phyloP scores from a whole-genome alignment of 2,113 vertebrate genomes.

The Hypanus sabinus region DNA sequence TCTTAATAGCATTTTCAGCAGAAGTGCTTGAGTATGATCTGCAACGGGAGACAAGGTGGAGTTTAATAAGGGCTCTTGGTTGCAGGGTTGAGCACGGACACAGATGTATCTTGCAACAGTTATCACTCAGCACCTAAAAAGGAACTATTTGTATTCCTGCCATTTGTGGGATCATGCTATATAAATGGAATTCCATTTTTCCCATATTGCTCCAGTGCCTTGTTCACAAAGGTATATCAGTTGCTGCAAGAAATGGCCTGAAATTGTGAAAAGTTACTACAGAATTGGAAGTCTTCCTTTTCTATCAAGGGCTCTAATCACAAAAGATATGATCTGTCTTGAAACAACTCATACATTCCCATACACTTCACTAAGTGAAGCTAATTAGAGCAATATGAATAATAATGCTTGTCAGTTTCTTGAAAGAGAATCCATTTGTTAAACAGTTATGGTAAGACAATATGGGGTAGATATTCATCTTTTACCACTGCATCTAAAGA shows the following conservation, averaged over 20 bases:
- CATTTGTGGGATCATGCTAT: neutral
- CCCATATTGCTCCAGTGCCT: neutral
- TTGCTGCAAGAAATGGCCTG: neutral
- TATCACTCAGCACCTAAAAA: neutral
- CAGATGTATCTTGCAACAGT: neutral
- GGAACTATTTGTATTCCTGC: neutral
- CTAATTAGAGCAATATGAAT: neutral
- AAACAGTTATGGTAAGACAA: neutral
- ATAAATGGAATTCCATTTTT: neutral
- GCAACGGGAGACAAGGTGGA: conserved; percentile 42
- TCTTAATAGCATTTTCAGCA: conserved; percentile 86
- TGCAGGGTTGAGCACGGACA: neutral
- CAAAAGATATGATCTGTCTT: neutral
- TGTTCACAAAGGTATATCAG: neutral
- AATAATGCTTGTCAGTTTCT: neutral
- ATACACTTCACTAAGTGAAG: neutral
- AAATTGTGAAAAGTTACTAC: neutral
- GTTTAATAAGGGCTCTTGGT: conserved; percentile 4
- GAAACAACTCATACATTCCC: neutral
- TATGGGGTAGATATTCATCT: neutral
- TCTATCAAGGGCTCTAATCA: neutral
- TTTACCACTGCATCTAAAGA: neutral
- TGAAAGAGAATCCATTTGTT: neutral
- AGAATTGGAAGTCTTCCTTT: neutral
- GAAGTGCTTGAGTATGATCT: conserved; percentile 95